phyloP scores from a whole-genome alignment of 2,113 vertebrate genomes.

The Bos javanicus region DNA sequence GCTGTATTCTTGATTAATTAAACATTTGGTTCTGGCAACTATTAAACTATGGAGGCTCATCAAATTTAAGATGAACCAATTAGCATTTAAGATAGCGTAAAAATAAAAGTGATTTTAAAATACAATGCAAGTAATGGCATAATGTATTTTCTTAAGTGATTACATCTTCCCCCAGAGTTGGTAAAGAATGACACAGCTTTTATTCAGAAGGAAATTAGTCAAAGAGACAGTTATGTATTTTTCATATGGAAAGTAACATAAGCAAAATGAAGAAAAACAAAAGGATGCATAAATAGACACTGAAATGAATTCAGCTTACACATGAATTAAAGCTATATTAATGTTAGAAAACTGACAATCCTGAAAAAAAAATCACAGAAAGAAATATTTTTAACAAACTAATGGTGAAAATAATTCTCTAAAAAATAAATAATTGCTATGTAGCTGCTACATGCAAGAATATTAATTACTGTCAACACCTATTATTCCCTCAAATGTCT shows the following conservation, averaged over 20 bases:
- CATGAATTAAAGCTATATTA: slow-evolving; percentile 52
- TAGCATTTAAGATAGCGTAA: not conserved
- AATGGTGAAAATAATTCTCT: slow-evolving; percentile 43
- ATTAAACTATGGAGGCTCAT: not conserved
- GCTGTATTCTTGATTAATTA: not conserved
- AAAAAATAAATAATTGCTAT: slow-evolving; percentile 55
- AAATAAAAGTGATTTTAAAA: not conserved
- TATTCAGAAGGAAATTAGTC: slow-evolving; percentile 16
- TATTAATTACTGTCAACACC: slow-evolving; percentile 58
- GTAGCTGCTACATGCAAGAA: slow-evolving; percentile 9
- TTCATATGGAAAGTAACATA: not conserved
- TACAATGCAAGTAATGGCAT: not conserved
- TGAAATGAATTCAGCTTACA: slow-evolving; percentile 15
- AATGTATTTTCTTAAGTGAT: slow-evolving; percentile 1
- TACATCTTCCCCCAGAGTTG: not conserved
- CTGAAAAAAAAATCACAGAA: slow-evolving; percentile 50
- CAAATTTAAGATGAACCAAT: not conserved
- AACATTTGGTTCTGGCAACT: not conserved
- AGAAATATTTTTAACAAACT: slow-evolving; percentile 24
- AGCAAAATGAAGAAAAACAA: slow-evolving; percentile 33
- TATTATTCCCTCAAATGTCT: slow-evolving; percentile 25
- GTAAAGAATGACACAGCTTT: not conserved
- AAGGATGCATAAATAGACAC: not conserved
- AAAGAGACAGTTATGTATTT: slow-evolving; percentile 24
- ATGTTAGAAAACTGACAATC: slow-evolving; percentile 10